Evolutionary conservation across 2,888 invertebrate species (phyloP), one percentile per base, ranked within the genome.

Genomic region (Ichneumoninae sp.): DNA sequence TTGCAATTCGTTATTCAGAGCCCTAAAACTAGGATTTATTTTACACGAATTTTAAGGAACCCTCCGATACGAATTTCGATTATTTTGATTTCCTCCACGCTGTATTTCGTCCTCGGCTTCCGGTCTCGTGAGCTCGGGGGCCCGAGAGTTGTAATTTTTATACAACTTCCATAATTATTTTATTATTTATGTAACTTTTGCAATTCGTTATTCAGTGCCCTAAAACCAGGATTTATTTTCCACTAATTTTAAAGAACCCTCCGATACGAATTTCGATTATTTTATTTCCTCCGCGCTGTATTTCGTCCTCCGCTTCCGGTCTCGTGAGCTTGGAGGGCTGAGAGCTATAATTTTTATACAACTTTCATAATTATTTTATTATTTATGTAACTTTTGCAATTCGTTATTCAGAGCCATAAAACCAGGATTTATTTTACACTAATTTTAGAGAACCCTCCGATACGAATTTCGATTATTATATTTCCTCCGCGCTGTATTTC

Each of bases 291-390:
- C 60, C n/a, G 16, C 36, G 26, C 22, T 6, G 36, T 36, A 44
- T 62, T 50, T 57, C 71, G 3, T 30, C 30, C 52, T 52, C n/a
- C 26, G n/a, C 52, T 78, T 82, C 52, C 50, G 47, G 52, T 30
- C 26, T 8, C 44, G 19, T 6, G 22, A 80, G 33, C 66, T 57
- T 30, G 16, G 16, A 13, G 36, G 44, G 30, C 30, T 13, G n/a
- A 22, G 36, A 19, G 52, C 33, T 33, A 6, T 6, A 33, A 33
- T 6, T 33, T 33, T 33, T 6, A 7, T 33, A 7, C 7, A 33
- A 6, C 1, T 33, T 6, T 33, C 33, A 33, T 33, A 19, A 19
- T 19, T 19, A 19, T 19, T 19, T 19, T 19, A 19, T 19, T 19
- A 19, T 0, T 19, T 19, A 19, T 19, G 19, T 19, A 30, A 30